Base-by-base conservation (phyloP, 2,797 vertebrate genomes). In the Luscinia luscinia region DNA sequence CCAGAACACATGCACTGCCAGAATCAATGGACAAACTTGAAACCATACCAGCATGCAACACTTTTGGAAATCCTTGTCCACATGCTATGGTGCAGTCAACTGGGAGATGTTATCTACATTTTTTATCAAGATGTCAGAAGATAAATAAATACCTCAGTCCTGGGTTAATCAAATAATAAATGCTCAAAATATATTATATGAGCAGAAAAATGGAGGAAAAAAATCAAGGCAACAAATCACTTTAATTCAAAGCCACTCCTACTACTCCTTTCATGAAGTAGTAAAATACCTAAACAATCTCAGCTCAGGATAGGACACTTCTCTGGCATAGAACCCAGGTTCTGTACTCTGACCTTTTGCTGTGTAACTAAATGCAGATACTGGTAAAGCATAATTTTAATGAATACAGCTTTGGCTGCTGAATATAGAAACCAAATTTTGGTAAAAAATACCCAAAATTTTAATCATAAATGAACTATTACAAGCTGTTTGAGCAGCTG, bases 381-480 rank as follows among this genome's bases (percentile, higher is more conserved):
- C 40, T 78, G 90, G 80, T 57, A 15, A 17, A 79, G 61, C 61
- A 43, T 27, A 67, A 72, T 92, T 90, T 96, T 96, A 94, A 87
- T 82, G 49, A 96, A 93, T 64, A 41, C 36, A 86, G 13, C 21
- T 91, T 95, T 91, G 9, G 40, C 49, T 90, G 69, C n/a, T 83
- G 34, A 95, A 95, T 82, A 89, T 54, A 93, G 78, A 95, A 93
- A 58, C 6, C 75, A 18, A 87, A 77, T 89, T 90, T 94, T 17
- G 57, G 11, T 83, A 28, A 87, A 92, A 94, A 84, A 14, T 6
- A 34, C 18, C 18, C 36, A 93, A 81, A 4, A 68, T 90, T 96
- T 96, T 89, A 88, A 91, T 85, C n/a, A 81, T 94, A 85, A 96
- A 87, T 90, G 62, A 96, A 10, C 16, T 96, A 69, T 87, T 89